Percentiles rank a stretch among this genome's conserved stretches.
These are phyloP conservation scores for Phainopepla nitens DNA, from an alignment of 2,113 vertebrate species.

Conservation along the genomic window DNA sequence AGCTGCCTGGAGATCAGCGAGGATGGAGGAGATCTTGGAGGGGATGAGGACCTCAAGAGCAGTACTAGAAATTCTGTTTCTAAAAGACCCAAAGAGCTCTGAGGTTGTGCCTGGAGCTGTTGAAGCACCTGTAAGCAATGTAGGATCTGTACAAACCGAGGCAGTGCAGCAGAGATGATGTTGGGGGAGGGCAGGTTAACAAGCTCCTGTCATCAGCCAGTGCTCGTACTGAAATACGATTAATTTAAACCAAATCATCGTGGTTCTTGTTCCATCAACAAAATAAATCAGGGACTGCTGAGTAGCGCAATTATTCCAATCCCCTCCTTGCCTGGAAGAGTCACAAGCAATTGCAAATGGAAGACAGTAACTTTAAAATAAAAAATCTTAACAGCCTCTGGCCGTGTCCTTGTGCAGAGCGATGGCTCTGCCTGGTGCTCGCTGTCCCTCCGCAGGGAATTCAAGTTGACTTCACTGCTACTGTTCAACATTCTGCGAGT, in stretches of 20 bases:
- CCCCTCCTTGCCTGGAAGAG: not conserved
- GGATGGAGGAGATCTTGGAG: not conserved
- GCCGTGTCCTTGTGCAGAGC: not conserved
- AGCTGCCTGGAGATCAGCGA: not conserved
- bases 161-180: not conserved
- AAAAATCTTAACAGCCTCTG: not conserved
- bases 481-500: not conserved
- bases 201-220: not conserved
- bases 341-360: not conserved
- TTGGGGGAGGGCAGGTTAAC: not conserved
- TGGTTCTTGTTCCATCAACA: not conserved
- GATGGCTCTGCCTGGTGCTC: not conserved
- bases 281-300: not conserved
- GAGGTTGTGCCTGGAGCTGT: not conserved
- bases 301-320: not conserved
- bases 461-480: not conserved
- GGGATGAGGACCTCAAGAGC: accelerated
- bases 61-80: not conserved
- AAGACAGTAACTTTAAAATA: conserved; percentile 12
- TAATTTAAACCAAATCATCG: not conserved
- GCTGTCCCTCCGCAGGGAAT: conserved; percentile 5
- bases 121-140: not conserved
- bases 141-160: not conserved
- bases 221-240: not conserved
- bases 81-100: not conserved